A percentile compares a stretch with the other conserved stretches of the same genome.
These are phyloP conservation scores for Tribolium castaneum DNA, from an alignment of 1,140 invertebrate genomes.

Conservation along the genomic window DNA sequence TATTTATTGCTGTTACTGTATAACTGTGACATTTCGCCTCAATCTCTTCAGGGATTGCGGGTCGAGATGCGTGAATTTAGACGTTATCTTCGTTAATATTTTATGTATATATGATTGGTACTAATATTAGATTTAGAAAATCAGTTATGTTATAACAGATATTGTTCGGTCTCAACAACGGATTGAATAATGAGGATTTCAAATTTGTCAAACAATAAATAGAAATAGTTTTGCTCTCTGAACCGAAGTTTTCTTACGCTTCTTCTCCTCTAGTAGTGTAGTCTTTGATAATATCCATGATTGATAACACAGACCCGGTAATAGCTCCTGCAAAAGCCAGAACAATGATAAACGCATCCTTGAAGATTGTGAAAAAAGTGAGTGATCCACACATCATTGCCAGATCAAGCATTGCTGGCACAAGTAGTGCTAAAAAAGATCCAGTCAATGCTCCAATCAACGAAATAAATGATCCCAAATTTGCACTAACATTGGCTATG, in stretches of 20 bases:
- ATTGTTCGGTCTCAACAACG: constrained; percentile 20
- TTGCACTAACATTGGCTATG: not conserved
- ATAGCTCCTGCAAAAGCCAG: not conserved
- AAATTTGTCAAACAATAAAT: constrained; percentile 3
- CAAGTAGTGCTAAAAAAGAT: not conserved
- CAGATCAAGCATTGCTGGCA: constrained; percentile 19
- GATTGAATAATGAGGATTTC: constrained; percentile 19
- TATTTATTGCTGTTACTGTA: not conserved
- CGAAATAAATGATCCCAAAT: not conserved
- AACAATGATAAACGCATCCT: not conserved
- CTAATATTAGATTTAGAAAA: not conserved
- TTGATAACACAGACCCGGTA: not conserved
- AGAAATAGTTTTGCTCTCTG: constrained; percentile 19
- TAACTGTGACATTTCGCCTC: not conserved
- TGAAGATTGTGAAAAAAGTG: not conserved
- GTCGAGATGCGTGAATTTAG: not conserved
- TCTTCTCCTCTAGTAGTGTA: not conserved
- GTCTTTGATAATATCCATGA: not conserved
- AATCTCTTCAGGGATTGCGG: constrained; percentile 23
- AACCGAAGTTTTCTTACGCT: not conserved
- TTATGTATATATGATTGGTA: constrained; percentile 26
- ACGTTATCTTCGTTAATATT: not conserved
- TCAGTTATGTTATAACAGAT: not conserved
- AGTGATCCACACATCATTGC: not conserved
- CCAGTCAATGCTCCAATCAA: constrained; percentile 8